Conservation (phyloP, 2,113 vertebrate species). For the Athene noctua region DNA sequence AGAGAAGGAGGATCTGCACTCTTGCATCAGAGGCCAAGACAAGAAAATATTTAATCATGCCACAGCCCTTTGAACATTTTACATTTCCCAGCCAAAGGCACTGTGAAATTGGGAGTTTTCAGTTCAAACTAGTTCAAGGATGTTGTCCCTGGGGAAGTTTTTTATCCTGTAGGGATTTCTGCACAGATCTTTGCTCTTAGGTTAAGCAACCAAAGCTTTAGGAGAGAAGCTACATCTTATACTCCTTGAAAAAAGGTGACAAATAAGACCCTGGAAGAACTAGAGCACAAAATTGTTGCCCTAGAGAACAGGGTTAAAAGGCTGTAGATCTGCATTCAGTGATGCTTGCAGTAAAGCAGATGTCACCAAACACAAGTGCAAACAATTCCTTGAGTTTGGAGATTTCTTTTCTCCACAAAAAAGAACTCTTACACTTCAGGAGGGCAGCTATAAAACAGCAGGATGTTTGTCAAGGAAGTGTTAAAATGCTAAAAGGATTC, state of each 20-base stretch:
- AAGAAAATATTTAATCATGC: not conserved
- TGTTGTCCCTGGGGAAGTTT: not conserved
- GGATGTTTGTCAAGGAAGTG: slow-evolving; percentile 23
- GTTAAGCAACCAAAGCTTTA: not conserved
- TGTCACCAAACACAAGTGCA: not conserved
- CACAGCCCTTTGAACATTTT: not conserved
- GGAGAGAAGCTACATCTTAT: not conserved
- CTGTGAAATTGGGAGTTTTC: not conserved
- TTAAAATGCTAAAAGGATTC: slow-evolving; percentile 11
- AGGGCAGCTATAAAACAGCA: not conserved
- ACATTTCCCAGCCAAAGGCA: not conserved
- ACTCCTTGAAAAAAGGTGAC: not conserved
- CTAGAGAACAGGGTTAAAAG: slow-evolving; percentile 15
- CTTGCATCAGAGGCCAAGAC: not conserved
- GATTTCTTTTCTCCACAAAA: not conserved
- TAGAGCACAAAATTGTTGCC: slow-evolving; percentile 41
- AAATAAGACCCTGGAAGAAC: slow-evolving; percentile 4
- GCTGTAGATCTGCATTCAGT: not conserved
- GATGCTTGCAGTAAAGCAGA: not conserved
- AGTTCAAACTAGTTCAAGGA: not conserved
- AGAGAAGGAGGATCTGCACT: not conserved
- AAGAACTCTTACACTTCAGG: not conserved
- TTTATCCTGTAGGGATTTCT: not conserved
- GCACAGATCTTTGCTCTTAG: not conserved
- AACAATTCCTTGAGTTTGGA: not conserved